Conservation (phyloP, 2,113 vertebrate genomes). For the Lynx canadensis region DNA sequence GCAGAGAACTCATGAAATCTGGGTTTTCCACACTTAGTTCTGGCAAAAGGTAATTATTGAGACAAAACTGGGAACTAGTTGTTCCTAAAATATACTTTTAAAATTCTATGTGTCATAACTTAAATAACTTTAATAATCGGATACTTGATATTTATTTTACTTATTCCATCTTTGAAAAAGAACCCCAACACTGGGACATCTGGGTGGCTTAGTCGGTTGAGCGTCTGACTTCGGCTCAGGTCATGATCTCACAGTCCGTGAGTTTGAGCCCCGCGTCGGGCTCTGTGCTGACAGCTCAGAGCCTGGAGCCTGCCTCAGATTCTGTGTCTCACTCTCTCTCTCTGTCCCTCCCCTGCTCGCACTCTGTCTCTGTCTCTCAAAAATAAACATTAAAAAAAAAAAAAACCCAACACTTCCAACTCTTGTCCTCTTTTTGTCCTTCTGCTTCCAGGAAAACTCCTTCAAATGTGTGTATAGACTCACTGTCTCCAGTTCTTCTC, state of each 20-base stretch:
- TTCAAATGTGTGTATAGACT: background rate
- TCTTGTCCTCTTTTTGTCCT: background rate
- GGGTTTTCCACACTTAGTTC: conserved; percentile 7
- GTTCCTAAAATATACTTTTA: background rate
- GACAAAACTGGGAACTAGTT: background rate
- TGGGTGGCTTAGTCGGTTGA: no score
- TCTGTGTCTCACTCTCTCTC: no score
- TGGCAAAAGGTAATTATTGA: background rate
- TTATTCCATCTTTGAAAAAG: background rate
- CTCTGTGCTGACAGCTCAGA: no score
- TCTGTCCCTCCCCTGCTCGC: no score
- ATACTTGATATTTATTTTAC: background rate
- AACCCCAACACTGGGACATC: no score
- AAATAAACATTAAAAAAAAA: background rate
- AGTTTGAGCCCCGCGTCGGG: no score
- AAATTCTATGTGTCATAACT: background rate
- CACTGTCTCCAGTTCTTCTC: background rate
- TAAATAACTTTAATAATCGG: background rate
- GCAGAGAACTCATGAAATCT: background rate
- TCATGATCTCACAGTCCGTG: no score
- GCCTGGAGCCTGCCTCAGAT: no score
- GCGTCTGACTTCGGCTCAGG: no score
- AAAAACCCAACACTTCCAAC: background rate
- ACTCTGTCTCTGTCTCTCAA: no score
- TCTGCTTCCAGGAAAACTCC: background rate